Evolutionary conservation across 1,140 invertebrate genomes (phyloP).

Genomic region (Prorops nasuta): DNA sequence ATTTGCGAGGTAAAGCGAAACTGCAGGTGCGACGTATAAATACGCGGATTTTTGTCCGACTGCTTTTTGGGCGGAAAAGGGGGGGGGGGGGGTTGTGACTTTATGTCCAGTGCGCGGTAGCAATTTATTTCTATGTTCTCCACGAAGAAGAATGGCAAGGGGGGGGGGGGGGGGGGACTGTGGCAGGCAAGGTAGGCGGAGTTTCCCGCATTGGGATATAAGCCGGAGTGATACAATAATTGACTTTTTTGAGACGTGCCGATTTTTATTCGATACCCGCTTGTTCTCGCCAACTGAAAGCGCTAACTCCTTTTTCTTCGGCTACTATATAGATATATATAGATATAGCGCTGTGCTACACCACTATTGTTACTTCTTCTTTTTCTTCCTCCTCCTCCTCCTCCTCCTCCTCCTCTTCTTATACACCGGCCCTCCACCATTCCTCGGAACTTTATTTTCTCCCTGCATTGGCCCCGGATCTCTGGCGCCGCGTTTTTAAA

Average conservation of each 20-base stretch:
- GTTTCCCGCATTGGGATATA: background rate
- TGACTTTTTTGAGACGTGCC: conserved; percentile 25
- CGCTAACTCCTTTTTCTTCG: background rate
- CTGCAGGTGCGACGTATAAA: too few species aligned
- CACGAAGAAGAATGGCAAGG: too few species aligned
- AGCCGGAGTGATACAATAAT: conserved; percentile 20
- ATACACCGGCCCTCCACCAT: conserved; percentile 3
- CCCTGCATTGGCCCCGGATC: conserved; percentile 20
- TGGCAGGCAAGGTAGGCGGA: conserved; percentile 7
- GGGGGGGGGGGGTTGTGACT: too few species aligned
- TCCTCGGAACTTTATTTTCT: conserved; percentile 28
- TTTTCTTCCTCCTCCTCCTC: background rate
- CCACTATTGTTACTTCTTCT: background rate
- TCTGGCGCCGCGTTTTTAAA: conserved; percentile 31
- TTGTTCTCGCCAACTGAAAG: background rate
- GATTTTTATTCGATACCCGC: conserved; percentile 16
- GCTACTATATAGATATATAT: too few species aligned
- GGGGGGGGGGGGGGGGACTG: too few species aligned
- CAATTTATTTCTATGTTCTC: too few species aligned
- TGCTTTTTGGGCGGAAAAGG: too few species aligned
- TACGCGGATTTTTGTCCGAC: too few species aligned
- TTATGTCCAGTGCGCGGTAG: too few species aligned
- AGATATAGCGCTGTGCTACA: background rate
- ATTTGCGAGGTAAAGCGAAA: conserved; percentile 14
- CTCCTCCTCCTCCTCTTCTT: background rate